Percentiles rank a stretch among this genome's conserved stretches.
phyloP scores from a whole-genome alignment of 2,113 vertebrate species.

The Abramis brama region DNA sequence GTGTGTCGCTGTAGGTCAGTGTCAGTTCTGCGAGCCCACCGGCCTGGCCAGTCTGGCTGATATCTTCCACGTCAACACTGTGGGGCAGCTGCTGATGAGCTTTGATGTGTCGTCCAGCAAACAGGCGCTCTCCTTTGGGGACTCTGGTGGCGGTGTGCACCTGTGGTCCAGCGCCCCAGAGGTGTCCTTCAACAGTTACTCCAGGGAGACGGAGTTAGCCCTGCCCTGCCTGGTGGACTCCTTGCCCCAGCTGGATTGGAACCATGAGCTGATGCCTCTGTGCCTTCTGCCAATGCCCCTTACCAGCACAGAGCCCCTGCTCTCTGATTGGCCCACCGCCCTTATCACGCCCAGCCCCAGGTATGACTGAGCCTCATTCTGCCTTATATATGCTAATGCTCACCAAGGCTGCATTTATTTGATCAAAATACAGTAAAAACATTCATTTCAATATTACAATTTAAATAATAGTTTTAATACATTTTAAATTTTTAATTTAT shows the following conservation, averaged over 20 bases:
- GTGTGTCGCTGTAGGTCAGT: constrained; percentile 80
- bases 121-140: constrained; percentile 93
- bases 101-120: constrained; percentile 96
- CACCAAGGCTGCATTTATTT: background rate
- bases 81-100: constrained; percentile 94
- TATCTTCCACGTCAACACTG: constrained; percentile 94
- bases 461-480: background rate
- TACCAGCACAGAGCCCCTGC: constrained; percentile 82
- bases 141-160: constrained; percentile 93
- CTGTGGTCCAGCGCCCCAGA: constrained; percentile 93
- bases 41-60: constrained; percentile 93
- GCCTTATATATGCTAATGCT: too few relatives aligned
- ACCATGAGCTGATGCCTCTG: constrained; percentile 91
- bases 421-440: background rate
- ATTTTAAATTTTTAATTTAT: background rate
- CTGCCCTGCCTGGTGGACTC: constrained; percentile 92
- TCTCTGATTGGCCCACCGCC: constrained; percentile 89
- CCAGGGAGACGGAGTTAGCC: constrained; percentile 93
- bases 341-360: constrained; percentile 85
- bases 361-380: constrained; percentile 66
- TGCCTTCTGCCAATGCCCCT: constrained; percentile 92
- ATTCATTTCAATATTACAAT: background rate
- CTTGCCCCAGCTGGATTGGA: constrained; percentile 94
- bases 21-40: constrained; percentile 97
- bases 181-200: constrained; percentile 91